Base-by-base conservation (phyloP, 2,888 invertebrate genomes). In the Melanostoma mellinum region DNA sequence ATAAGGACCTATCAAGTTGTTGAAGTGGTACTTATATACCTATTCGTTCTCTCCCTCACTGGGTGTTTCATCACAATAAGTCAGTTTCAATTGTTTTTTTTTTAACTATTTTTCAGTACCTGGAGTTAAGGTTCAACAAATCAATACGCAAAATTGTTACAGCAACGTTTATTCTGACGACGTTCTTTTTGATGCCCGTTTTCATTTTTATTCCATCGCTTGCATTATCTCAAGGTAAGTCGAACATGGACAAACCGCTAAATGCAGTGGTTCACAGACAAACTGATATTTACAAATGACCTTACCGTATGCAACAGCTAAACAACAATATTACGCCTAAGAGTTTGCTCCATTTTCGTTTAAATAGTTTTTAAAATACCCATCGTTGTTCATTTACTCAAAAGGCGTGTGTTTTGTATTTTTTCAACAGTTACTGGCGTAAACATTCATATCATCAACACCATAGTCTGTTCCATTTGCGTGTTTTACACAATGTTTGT, bases 401-500 rank as follows among this genome's bases (percentile, higher is more conserved):
- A 10, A 2, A 30, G 2, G 4, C 10, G 3, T 58, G 30, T 32
- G 30, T 90, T 46, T 88, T 20, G 20, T 20, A 20, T 20, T 20
- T 20, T 20, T 20, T 20, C 20, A 20, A 20, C 20, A 93, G 94
- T 94, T 3, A 93, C 93, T 1, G 93, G 93, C 0, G 89, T 92
- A 4, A 92, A 92, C 80, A 90, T 93, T 50, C 93, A 93, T 90
- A 87, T 92, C 0, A 92, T 93, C 33, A 93, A 93, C 67, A 85
- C 91, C 0, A 89, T 93, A 4, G 92, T 93, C 3, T 93, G 93
- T 56, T 85, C 91, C 9, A 92, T 94, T 10, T 93, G 93, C 87
- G 92, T 93, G 9, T 92, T 94, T 87, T 94, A 94, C 88, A 94
- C 94, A 0, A 92, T 93, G 87, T 87, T 93, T 87, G 93, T 93